Evolutionary conservation across 2,888 invertebrate genomes (phyloP), one percentile per base, ranked within the genome.

Genomic region (Agriopis leucophaearia): DNA sequence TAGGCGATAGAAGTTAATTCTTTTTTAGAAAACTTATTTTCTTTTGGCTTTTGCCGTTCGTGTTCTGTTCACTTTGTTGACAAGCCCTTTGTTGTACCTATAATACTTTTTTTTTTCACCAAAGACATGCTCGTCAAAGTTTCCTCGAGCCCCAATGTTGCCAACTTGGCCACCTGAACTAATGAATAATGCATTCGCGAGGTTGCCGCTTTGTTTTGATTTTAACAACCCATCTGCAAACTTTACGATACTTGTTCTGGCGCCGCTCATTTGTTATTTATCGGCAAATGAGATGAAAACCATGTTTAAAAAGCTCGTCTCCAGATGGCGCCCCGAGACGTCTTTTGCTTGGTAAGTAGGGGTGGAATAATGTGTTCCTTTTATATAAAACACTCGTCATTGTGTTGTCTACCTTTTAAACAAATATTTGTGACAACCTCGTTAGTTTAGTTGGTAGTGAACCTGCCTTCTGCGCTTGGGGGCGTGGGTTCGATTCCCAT

Each of bases 121-220:
- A 1, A 27, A 8, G 13, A 1, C 35, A 13, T 1, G n/a, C 35
- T 13, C 1, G 8, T 38, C 38, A 47, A 65, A 70, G 62, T 69
- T 70, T 56, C 44, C 35, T 15, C 63, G 47, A 68, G 57, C 44
- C 35, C 15, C 63, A 62, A 13, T 63, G 62, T 38, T 66, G 51
- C 61, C 63, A 67, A 65, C 69, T 69, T 51, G 44, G 51, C 60
- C 69, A 74, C 66, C 74, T 72, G 62, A 67, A 65, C 48, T 57
- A 59, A 72, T 75, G 70, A 74, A 75, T 75, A 69, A 74, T 73
- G 71, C 71, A 75, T 69, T 51, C 36, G 45, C 16, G 48, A n/a
- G 48, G 65, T 55, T 69, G 68, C 60, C 54, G 62, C 63, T 69
- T 72, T 69, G 74, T 72, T 74, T 69, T 74, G 67, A 72, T 72